Percentiles rank a stretch among this genome's conserved stretches.
These are phyloP conservation scores for Drosophila nasuta DNA, from an alignment of 1,140 invertebrate species.

Conservation along the genomic window DNA sequence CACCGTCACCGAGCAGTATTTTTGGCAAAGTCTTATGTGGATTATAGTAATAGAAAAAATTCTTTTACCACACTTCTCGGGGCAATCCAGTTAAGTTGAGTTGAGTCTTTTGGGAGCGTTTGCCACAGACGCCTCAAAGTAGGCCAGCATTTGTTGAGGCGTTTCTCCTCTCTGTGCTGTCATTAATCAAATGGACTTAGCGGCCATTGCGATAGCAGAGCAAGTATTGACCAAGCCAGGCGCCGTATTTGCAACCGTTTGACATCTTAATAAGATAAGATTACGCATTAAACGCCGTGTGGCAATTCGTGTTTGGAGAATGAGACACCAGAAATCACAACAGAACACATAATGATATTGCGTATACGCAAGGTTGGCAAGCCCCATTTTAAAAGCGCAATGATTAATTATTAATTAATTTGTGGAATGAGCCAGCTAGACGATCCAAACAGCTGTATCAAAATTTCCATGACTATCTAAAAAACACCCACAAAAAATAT, in stretches of 20 bases:
- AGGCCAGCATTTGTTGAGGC: conserved; percentile 33
- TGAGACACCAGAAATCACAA: neutral
- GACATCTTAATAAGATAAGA: conserved; percentile 71
- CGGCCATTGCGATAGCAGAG: conserved; percentile 34
- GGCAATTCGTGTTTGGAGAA: conserved; percentile 7
- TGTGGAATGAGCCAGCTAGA: conserved; percentile 37
- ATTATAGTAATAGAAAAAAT: neutral
- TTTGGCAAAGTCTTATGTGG: neutral
- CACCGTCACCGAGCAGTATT: neutral
- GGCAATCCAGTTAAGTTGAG: neutral
- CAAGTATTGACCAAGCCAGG: conserved; percentile 50
- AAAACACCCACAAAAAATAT: conserved; percentile 44
- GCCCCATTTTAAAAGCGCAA: conserved; percentile 34
- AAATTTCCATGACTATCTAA: conserved; percentile 26
- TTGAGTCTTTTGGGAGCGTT: neutral
- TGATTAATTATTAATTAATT: conserved; percentile 69
- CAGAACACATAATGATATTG: neutral
- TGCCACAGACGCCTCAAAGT: conserved; percentile 27
- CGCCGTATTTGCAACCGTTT: conserved; percentile 46
- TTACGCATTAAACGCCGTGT: conserved; percentile 56
- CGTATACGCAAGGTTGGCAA: neutral
- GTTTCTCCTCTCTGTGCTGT: conserved; percentile 1
- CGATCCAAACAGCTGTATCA: neutral
- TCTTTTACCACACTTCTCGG: neutral
- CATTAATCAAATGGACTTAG: conserved; percentile 42